Base-by-base conservation (phyloP, 2,888 invertebrate species). In the Phymatocera aterrima region DNA sequence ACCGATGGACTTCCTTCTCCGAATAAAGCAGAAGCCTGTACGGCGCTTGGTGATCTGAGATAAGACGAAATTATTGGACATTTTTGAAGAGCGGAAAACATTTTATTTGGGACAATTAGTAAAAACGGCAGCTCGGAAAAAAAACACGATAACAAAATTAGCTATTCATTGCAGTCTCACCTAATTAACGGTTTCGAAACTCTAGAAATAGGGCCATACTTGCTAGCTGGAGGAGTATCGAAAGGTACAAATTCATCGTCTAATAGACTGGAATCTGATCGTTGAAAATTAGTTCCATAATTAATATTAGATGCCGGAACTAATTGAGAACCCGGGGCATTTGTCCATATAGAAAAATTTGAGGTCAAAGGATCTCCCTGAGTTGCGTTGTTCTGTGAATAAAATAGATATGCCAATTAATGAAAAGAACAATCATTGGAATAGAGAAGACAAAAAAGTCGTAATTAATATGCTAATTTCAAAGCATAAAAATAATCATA, bases 231-330 rank as follows among this genome's bases (percentile, higher is more conserved):
- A 1, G 94, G 93, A 43, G 93, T 91, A 85, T 94, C 94, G 87
- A 94, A 94, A 6, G 94, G 94, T 77, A 94, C 93, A 85, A 94
- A 94, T 84, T 94, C 94, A 84, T 94, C 94, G 81, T 94, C 93
- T 48, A 93, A 92, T 68, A 93, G 86, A 81, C 93, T 91, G 0
- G 93, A 91, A 85, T 93, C 93, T 24, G 93, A 91, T 77, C 93
- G 90, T 8, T 92, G 91, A 83, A 91, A 92, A 80, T 87, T 88
- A 79, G 86, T 88, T 34, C 85, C 84, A 31, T 87, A 88, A 83
- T 87, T 88, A 4, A 89, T 85, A 79, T 88, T 89, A 18, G 84
- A 81, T 31, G 85, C 79, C 37, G 86, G 82, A 40, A 84, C 81
- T 78, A 88, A 82, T 78, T 88, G 87, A 79, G 84, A 83, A 37